Conservation (phyloP, 2,888 invertebrate species). For the Alloplasta piceator region DNA sequence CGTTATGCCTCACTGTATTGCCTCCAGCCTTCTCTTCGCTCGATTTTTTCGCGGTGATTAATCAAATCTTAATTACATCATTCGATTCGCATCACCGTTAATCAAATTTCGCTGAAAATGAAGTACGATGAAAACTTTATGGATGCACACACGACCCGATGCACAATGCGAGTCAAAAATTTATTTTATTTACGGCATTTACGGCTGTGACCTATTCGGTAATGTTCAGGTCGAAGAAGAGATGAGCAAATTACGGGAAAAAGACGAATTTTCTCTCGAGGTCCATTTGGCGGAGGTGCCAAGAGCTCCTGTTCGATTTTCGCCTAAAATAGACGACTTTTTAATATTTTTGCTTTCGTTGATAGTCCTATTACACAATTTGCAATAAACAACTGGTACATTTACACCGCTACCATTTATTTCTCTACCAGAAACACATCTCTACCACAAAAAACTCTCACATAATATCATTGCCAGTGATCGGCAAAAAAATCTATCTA, state of each 20-base stretch:
- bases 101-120: conserved; percentile 11
- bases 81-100: conserved; percentile 24
- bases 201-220: conserved; percentile 2
- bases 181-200: conserved; percentile 11
- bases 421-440: too few species aligned
- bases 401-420: too few species aligned
- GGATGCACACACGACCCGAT: not conserved
- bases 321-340: conserved; percentile 17
- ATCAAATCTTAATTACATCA: conserved; percentile 39
- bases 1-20: conserved; percentile 41
- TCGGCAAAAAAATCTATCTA: too few species aligned
- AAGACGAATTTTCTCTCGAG: conserved; percentile 33
- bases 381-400: too few species aligned
- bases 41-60: conserved; percentile 25
- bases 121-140: not conserved
- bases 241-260: conserved; percentile 40
- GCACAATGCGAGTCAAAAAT: not conserved
- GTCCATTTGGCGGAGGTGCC: conserved; percentile 37
- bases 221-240: conserved; percentile 11
- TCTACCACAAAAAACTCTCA: too few species aligned
- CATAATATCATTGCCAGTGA: too few species aligned
- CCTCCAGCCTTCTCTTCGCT: conserved; percentile 10
- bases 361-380: not conserved
- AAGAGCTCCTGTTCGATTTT: conserved; percentile 45
- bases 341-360: conserved; percentile 1